A percentile compares a stretch with the other conserved stretches of the same genome.
These are phyloP conservation scores for Muscicapa adusta DNA, from an alignment of 2,113 vertebrate species.

Conservation along the genomic window DNA sequence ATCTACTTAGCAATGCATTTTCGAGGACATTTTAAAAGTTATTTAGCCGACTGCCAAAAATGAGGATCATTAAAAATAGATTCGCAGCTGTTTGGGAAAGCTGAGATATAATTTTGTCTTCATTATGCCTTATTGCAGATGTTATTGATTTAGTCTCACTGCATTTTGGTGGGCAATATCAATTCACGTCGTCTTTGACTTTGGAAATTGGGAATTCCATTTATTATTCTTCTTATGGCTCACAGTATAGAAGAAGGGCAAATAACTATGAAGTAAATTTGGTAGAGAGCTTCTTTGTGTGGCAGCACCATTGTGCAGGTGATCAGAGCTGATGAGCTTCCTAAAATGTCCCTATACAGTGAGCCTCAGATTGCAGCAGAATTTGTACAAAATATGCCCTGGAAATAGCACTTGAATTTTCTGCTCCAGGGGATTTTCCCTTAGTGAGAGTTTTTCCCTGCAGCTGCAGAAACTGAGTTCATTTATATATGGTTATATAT, in stretches of 20 bases:
- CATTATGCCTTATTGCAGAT: constrained; percentile 84
- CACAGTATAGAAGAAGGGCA: background rate
- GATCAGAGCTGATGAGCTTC: background rate
- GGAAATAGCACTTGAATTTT: background rate
- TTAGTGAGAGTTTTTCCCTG: background rate
- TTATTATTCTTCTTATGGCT: constrained; percentile 48
- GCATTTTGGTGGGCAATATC: constrained; percentile 69
- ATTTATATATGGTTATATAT: background rate
- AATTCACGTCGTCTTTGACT: constrained; percentile 67
- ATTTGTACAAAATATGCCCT: background rate
- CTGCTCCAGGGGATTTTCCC: background rate
- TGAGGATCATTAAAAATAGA: constrained; percentile 82
- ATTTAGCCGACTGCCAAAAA: constrained; percentile 81
- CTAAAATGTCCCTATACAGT: background rate
- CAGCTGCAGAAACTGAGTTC: background rate
- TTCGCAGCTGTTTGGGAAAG: constrained; percentile 79
- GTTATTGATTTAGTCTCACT: constrained; percentile 79
- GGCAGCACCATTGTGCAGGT: background rate
- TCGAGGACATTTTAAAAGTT: constrained; percentile 77
- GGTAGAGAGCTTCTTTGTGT: background rate
- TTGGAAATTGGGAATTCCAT: constrained; percentile 62
- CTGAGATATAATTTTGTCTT: constrained; percentile 81
- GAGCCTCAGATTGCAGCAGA: background rate
- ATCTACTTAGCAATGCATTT: constrained; percentile 81
- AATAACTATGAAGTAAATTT: background rate